Base-by-base conservation (phyloP, 2,113 vertebrate genomes). In the Oryzias celebensis region DNA sequence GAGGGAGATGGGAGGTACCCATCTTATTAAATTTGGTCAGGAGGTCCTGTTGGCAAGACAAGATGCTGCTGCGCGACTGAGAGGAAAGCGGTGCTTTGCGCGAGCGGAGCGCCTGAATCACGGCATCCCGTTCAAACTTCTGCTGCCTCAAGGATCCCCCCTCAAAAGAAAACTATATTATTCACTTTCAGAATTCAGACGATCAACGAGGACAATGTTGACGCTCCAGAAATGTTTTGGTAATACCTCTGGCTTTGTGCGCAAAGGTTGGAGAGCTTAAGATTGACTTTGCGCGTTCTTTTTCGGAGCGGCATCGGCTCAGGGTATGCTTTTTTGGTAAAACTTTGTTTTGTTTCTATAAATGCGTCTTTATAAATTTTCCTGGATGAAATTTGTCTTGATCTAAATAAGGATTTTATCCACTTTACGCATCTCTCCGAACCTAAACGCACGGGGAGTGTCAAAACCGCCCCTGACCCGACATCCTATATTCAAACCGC, bases 1-100 rank as follows among this genome's bases (percentile, higher is more conserved):
- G 70, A 67, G 78, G 58, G 65, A 80, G 80, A 76, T 81, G 81
- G 82, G 78, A 88, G 87, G 77, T 78, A 82, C 79, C 77, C 46
- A 70, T 64, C 74, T 85, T 83, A 79, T 85, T 84, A 82, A 81
- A 81, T 80, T 81, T 68, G 51, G 67, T 73, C 56, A 75, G 58
- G 55, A 61, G 71, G 85, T 90, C 82, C 79, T 68, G 81, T 54
- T 76, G 80, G 73, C 76, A 72, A 77, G 64, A 72, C 54, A 67
- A 69, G 78, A 81, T 74, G 79, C 76, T 56, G 69, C 78, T 58
- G 77, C 79, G 78, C 68, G 63, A 71, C 77, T 45, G 52, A 5
- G 50, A 71, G 66, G 65, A 46, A 24, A 58, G 54, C 52, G 50
- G 71, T 7, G 73, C 65, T 70, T 77, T 61, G 66, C 60, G 65